These are phyloP conservation scores for Hylomyscus alleni DNA, from an alignment of 2,797 vertebrate species.

Conservation along the genomic window DNA sequence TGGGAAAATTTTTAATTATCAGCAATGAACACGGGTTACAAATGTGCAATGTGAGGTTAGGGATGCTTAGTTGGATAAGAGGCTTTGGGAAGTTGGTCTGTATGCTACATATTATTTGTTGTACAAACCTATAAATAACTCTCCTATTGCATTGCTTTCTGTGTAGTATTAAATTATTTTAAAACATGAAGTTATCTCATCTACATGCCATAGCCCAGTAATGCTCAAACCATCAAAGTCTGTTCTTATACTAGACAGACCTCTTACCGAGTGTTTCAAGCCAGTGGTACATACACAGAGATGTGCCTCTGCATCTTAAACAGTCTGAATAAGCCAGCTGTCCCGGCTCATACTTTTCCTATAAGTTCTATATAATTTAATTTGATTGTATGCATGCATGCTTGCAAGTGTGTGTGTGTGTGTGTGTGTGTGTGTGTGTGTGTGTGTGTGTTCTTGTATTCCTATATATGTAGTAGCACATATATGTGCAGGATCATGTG, in stretches of 20 bases:
- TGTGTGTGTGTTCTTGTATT: background rate
- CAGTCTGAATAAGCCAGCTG: background rate
- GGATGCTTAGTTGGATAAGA: background rate
- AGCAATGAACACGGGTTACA: conserved; percentile 25
- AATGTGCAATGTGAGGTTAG: background rate
- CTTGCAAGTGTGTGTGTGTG: background rate
- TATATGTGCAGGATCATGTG: background rate
- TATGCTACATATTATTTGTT: background rate
- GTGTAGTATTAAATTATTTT: conserved; percentile 23
- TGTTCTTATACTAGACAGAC: background rate
- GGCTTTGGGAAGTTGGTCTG: conserved; percentile 6
- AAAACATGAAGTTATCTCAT: background rate
- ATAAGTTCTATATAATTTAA: background rate
- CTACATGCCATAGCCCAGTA: background rate
- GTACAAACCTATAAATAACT: background rate
- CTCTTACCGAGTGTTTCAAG: background rate
- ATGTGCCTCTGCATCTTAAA: background rate
- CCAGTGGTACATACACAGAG: background rate
- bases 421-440: background rate
- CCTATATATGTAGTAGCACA: background rate
- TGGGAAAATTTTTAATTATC: conserved; percentile 5
- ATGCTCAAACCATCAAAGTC: background rate
- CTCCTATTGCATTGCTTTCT: background rate
- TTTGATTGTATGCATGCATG: background rate
- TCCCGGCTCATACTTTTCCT: background rate